These are phyloP conservation scores for Lampris incognitus DNA, from an alignment of 2,113 vertebrate genomes.

Conservation along the genomic window DNA sequence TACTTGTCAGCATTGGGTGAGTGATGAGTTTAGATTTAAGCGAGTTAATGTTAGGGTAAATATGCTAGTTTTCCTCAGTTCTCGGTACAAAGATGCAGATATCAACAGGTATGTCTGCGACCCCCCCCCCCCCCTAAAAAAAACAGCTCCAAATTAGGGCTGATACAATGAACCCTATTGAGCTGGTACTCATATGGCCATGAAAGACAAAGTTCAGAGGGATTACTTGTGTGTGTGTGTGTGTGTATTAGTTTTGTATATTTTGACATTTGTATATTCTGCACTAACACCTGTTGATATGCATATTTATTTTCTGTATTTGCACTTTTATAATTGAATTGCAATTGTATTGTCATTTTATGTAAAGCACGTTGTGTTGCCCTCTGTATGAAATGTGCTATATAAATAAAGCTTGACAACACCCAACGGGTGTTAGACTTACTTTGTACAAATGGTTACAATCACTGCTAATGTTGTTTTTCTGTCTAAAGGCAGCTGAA, in stretches of 20 bases:
- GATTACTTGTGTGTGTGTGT: background rate
- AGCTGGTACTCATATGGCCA: background rate
- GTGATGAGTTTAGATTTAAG: no score
- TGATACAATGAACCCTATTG: background rate
- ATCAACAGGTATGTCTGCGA: background rate
- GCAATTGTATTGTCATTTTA: no score
- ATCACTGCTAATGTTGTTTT: background rate
- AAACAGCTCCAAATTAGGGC: background rate
- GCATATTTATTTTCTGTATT: no score
- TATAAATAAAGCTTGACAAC: no score
- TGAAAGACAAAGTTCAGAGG: background rate
- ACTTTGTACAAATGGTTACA: background rate
- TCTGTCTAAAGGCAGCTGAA: conserved; percentile 59
- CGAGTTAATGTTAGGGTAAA: background rate
- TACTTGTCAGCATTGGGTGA: background rate
- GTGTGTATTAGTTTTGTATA: background rate
- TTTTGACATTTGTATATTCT: no score
- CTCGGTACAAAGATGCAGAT: background rate
- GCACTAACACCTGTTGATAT: no score
- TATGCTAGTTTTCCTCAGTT: background rate
- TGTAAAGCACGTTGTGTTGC: no score
- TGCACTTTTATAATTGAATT: no score
- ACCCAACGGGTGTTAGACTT: background rate
- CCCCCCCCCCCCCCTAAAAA: background rate
- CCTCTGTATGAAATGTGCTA: no score